Percentiles rank a stretch among this genome's conserved stretches.
These are phyloP conservation scores for Pseudanteris insignis DNA, from an alignment of 2,888 invertebrate species.

Conservation along the genomic window DNA sequence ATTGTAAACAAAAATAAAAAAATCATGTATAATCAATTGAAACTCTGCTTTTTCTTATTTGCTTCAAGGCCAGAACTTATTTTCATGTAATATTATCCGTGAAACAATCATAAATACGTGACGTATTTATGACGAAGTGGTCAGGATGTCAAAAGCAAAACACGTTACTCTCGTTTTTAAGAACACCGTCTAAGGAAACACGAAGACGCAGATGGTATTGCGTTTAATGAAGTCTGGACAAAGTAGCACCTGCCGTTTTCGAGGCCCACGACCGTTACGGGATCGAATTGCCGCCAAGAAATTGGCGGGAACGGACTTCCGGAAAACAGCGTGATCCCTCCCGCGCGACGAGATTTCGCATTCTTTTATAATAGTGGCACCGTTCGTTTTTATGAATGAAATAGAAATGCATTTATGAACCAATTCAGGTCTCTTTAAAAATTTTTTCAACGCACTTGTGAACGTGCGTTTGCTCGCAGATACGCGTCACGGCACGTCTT, in stretches of 20 bases:
- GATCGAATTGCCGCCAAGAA: constrained; percentile 33
- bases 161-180: constrained; percentile 30
- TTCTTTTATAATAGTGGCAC: constrained; percentile 1
- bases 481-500: not conserved
- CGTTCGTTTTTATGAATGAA: constrained; percentile 12
- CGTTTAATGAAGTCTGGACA: constrained; percentile 49
- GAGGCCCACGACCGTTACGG: constrained; percentile 43
- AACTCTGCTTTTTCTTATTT: too few species aligned
- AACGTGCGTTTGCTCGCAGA: not conserved
- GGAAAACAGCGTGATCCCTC: constrained; percentile 29
- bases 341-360: constrained; percentile 6
- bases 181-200: constrained; percentile 40
- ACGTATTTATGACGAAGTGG: constrained; percentile 17
- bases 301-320: constrained; percentile 42
- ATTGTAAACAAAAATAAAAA: too few species aligned
- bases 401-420: constrained; percentile 1
- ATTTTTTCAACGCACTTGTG: not conserved
- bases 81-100: constrained; percentile 14
- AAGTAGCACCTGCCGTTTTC: constrained; percentile 48
- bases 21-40: too few species aligned
- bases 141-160: constrained; percentile 20
- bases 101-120: not conserved
- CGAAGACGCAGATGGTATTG: constrained; percentile 48
- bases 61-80: too few species aligned
- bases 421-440: not conserved